Conservation (phyloP, 23 tunicate genomes). For the Clavelina lepadiformis region DNA sequence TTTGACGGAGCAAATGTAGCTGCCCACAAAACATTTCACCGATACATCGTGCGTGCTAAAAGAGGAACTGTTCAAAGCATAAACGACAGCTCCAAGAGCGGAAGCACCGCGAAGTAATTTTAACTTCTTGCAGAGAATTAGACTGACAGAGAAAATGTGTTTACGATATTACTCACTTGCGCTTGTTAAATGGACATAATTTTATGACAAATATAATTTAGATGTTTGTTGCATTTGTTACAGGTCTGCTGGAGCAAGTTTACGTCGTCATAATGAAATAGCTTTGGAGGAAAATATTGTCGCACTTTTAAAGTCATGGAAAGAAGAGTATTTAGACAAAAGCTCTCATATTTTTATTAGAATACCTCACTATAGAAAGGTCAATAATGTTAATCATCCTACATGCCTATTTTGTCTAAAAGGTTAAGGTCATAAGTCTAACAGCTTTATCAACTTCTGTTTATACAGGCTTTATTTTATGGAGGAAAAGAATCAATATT, state of each 20-base stretch:
- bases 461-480: slow-evolving; percentile 45
- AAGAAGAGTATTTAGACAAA: slow-evolving; percentile 45
- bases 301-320: slow-evolving; percentile 57
- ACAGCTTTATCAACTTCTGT: too few relatives aligned
- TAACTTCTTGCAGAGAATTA: not conserved
- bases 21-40: slow-evolving; percentile 85
- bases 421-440: too few relatives aligned
- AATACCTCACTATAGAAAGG: slow-evolving; percentile 73
- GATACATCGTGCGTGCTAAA: slow-evolving; percentile 88
- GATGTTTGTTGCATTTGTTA: not conserved
- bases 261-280: slow-evolving; percentile 75
- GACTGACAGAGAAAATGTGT: not conserved
- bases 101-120: slow-evolving; percentile 45
- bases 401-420: too few relatives aligned
- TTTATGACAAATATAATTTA: too few relatives aligned
- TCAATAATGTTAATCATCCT: not conserved
- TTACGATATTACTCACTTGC: not conserved
- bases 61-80: slow-evolving; percentile 81
- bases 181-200: too few relatives aligned
- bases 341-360: slow-evolving; percentile 63
- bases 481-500: slow-evolving; percentile 70
- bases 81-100: slow-evolving; percentile 33
- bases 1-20: slow-evolving; percentile 35
- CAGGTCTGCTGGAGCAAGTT: slow-evolving; percentile 84
- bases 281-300: slow-evolving; percentile 47